Conservation (phyloP, 2,113 vertebrate species). For the Regulus satrapa region DNA sequence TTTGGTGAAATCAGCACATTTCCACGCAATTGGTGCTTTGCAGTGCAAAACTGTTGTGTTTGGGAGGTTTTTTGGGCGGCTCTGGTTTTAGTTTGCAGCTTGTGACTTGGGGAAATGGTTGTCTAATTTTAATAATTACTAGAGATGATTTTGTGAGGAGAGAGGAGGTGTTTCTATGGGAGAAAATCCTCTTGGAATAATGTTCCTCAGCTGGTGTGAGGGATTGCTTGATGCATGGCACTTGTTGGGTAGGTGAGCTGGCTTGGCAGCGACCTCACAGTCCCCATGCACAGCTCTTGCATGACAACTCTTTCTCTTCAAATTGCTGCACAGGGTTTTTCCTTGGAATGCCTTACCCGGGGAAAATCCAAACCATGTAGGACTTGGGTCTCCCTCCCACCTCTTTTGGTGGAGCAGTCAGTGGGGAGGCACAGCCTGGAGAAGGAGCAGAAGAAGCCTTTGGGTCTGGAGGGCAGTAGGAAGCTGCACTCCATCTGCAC, state of each 20-base stretch:
- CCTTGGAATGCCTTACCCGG: not conserved
- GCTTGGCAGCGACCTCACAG: not conserved
- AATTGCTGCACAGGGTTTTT: not conserved
- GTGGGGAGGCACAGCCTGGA: not conserved
- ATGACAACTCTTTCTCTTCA: not conserved
- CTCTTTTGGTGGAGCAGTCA: not conserved
- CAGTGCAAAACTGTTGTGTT: not conserved
- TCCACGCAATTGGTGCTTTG: not conserved
- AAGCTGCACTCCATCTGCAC: not conserved
- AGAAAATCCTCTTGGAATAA: not conserved
- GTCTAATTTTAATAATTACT: not conserved
- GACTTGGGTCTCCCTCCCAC: not conserved
- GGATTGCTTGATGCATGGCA: not conserved
- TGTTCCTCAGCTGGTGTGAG: not conserved
- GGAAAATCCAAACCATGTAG: not conserved
- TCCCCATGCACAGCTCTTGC: not conserved
- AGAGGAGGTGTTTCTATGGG: not conserved
- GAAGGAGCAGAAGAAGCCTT: not conserved
- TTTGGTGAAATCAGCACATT: slow-evolving; percentile 11
- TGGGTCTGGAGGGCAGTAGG: not conserved
- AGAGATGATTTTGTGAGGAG: not conserved
- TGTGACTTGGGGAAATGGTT: not conserved
- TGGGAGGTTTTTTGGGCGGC: not conserved
- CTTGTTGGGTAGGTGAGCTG: not conserved
- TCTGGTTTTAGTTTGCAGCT: not conserved